These are phyloP conservation scores for Carassius gibelio DNA, from an alignment of 2,113 vertebrate species.

Conservation along the genomic window DNA sequence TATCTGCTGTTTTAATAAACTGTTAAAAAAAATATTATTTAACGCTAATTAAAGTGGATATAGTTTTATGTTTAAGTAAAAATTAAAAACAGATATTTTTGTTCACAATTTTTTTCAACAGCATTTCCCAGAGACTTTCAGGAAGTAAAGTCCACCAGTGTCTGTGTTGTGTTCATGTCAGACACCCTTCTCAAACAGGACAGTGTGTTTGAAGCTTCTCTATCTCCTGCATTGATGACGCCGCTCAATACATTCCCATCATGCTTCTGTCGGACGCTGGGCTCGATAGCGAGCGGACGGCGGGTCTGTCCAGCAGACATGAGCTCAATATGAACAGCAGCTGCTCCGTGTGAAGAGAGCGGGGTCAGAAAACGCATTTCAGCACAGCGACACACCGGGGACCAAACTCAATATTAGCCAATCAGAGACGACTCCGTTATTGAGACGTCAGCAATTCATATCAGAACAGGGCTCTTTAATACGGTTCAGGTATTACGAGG, in stretches of 20 bases:
- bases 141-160: neutral
- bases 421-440: slow-evolving; percentile 25
- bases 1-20: neutral
- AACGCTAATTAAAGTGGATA: neutral
- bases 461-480: slow-evolving; percentile 11
- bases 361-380: slow-evolving; percentile 55
- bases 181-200: neutral
- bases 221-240: slow-evolving; percentile 32
- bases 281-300: slow-evolving; percentile 51
- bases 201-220: neutral
- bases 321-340: slow-evolving; percentile 52
- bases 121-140: neutral
- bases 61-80: neutral
- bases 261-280: slow-evolving; percentile 36
- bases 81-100: neutral
- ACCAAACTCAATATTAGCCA: slow-evolving; percentile 51
- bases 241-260: slow-evolving; percentile 22
- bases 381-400: slow-evolving; percentile 38
- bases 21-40: neutral
- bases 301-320: slow-evolving; percentile 53
- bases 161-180: neutral
- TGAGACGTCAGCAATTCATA: slow-evolving; percentile 52
- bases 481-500: slow-evolving; percentile 24
- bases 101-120: neutral
- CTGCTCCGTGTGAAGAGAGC: slow-evolving; percentile 49